Evolutionary conservation across 1,140 invertebrate genomes (phyloP).

Genomic region (Heterodera schachtii): DNA sequence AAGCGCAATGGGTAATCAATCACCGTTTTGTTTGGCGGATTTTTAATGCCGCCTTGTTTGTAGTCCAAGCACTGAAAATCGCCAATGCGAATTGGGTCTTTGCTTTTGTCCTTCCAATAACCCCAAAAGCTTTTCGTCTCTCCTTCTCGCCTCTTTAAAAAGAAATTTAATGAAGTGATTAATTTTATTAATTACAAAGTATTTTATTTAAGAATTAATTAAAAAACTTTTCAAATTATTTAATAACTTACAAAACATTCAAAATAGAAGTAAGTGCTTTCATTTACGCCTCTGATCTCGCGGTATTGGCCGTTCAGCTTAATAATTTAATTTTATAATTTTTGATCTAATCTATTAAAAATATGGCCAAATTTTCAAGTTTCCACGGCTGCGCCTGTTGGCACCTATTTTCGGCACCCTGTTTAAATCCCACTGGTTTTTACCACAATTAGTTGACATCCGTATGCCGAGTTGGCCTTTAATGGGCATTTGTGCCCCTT

Average conservation of each 20-base stretch:
- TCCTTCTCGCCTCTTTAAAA: neutral
- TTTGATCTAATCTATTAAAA: too few species aligned
- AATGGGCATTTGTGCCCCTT: too few species aligned
- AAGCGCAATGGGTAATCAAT: neutral
- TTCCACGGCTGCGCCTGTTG: too few species aligned
- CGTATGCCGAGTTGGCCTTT: too few species aligned
- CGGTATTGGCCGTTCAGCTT: neutral
- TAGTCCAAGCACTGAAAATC: neutral
- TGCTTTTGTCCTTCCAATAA: slow-evolving; percentile 2
- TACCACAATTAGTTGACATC: too few species aligned
- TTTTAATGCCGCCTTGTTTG: neutral
- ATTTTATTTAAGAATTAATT: neutral
- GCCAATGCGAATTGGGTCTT: neutral
- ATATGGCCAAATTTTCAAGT: too few species aligned
- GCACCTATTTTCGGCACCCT: too few species aligned
- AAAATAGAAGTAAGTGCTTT: neutral
- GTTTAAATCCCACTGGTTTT: too few species aligned
- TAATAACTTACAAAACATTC: neutral
- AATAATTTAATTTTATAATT: neutral
- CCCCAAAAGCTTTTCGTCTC: too few species aligned
- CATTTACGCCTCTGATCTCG: neutral
- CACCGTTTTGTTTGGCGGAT: too few species aligned
- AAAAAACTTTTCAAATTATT: neutral
- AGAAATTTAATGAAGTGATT: too few species aligned
- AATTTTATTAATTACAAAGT: too few species aligned